Percentiles rank a stretch among this genome's conserved stretches.
These are phyloP conservation scores for Pharmacophagus antenor DNA, from an alignment of 2,888 invertebrate genomes.

Conservation along the genomic window DNA sequence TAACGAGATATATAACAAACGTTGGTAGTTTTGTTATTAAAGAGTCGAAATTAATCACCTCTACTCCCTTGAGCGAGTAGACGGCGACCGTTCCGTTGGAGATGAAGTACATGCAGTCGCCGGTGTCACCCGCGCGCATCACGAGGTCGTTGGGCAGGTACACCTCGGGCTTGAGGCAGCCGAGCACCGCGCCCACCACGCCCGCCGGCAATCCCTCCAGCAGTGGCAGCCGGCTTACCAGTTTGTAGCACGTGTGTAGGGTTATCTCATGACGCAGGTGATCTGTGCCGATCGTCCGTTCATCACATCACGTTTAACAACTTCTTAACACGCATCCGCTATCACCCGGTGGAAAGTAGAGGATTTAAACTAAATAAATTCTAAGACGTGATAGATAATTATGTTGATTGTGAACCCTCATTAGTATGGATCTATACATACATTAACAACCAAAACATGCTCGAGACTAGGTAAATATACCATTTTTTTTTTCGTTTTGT, in stretches of 20 bases:
- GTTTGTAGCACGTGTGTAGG: conserved; percentile 75
- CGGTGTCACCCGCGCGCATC: conserved; percentile 77
- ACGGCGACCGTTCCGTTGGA: conserved; percentile 82
- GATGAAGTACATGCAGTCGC: conserved; percentile 84
- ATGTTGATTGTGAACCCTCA: too few relatives aligned
- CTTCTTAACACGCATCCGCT: too few relatives aligned
- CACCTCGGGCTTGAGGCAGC: conserved; percentile 77
- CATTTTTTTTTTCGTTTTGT: too few relatives aligned
- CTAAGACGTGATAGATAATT: too few relatives aligned
- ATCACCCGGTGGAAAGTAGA: too few relatives aligned
- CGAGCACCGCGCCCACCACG: conserved; percentile 75
- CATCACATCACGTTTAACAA: not conserved
- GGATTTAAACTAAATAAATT: too few relatives aligned
- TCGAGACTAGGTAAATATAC: too few relatives aligned
- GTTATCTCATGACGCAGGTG: conserved; percentile 77
- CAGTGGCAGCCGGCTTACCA: conserved; percentile 79
- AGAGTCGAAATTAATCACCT: conserved; percentile 67
- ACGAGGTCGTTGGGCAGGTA: conserved; percentile 83
- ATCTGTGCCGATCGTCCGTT: conserved; percentile 44
- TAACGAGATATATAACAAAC: too few relatives aligned
- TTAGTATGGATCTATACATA: too few relatives aligned
- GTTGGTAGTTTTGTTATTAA: too few relatives aligned
- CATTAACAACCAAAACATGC: too few relatives aligned
- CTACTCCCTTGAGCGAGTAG: conserved; percentile 81
- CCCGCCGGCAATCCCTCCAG: conserved; percentile 73